Conservation (phyloP, 2,113 vertebrate species). For the Genyomyrus donnyi region DNA sequence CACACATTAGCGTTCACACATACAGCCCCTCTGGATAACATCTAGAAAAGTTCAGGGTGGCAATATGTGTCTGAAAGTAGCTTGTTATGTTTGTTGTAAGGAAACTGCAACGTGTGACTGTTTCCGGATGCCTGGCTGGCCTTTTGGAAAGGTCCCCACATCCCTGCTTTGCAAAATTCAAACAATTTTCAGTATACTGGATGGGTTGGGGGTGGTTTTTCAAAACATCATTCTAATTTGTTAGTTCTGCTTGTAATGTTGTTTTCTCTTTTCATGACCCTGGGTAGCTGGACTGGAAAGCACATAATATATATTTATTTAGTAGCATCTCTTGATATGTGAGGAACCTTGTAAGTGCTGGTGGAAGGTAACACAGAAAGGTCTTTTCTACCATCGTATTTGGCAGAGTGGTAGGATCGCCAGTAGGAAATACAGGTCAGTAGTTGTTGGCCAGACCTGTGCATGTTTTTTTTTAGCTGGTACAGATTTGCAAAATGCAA, state of each 20-base stretch:
- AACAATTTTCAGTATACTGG: neutral
- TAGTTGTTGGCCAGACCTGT: conserved; percentile 45
- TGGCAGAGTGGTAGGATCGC: conserved; percentile 15
- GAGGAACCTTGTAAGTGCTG: neutral
- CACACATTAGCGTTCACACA: neutral
- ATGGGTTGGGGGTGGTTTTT: neutral
- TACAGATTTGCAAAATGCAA: conserved; percentile 44
- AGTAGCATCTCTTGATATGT: neutral
- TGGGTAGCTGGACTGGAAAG: neutral
- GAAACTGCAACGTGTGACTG: neutral
- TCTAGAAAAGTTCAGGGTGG: neutral
- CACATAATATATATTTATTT: neutral
- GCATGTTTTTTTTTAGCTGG: conserved; percentile 31
- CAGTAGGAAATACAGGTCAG: conserved; percentile 44
- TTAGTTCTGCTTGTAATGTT: neutral
- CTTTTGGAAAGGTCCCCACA: neutral
- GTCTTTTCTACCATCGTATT: neutral
- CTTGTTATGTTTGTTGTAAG: neutral
- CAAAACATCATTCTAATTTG: neutral
- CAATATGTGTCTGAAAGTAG: neutral
- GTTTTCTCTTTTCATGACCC: neutral
- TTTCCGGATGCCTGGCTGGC: neutral
- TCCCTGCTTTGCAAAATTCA: neutral
- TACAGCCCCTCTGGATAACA: neutral
- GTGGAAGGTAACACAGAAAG: conserved; percentile 6